Conservation (phyloP, 2,888 invertebrate species). For the Amiota mariae region DNA sequence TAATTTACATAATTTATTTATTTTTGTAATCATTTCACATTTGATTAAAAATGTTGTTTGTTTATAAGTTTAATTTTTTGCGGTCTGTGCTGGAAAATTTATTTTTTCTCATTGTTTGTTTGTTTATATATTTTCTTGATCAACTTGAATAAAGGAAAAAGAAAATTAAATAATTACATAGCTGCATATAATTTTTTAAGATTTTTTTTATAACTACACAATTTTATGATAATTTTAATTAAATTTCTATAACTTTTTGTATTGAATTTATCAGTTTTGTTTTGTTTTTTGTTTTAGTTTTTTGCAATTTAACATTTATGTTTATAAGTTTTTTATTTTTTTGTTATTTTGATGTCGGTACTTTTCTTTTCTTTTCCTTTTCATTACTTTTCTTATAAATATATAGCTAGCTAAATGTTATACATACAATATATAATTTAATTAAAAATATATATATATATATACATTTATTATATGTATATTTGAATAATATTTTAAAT, state of each 20-base stretch:
- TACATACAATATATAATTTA: no score
- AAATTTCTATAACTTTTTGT: not conserved
- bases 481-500: conserved; percentile 20
- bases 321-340: no score
- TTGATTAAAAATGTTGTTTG: no score
- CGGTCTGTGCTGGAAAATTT: not conserved
- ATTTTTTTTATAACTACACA: conserved; percentile 16
- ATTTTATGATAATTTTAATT: conserved; percentile 5
- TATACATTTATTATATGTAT: no score
- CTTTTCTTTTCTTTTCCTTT: no score
- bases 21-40: not conserved
- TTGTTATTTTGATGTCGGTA: no score
- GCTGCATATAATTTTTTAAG: conserved; percentile 24
- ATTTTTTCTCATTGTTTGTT: conserved; percentile 12
- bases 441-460: no score
- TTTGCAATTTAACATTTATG: no score
- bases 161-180: not conserved
- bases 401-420: conserved; percentile 18
- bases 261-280: not conserved
- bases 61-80: not conserved
- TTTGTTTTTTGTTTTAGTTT: conserved; percentile 1
- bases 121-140: no score
- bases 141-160: not conserved
- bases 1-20: conserved; percentile 1
- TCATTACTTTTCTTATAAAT: no score